Conservation (phyloP, 2,797 vertebrate genomes). For the Leucoraja ocellata region DNA sequence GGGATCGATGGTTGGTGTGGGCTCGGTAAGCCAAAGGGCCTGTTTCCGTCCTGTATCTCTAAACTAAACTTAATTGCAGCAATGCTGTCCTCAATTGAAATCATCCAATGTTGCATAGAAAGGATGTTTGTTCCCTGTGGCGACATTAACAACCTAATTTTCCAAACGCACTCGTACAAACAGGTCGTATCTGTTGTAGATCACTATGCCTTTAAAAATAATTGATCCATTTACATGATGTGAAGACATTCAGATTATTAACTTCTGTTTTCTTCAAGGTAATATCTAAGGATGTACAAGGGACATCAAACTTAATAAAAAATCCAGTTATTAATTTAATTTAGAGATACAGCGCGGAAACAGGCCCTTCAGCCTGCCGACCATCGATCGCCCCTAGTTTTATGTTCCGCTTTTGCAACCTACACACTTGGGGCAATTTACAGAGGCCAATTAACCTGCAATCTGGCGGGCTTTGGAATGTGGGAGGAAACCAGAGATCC, state of each 20-base stretch:
- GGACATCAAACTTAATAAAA: neutral
- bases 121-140: neutral
- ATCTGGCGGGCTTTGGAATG: no score
- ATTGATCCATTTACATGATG: neutral
- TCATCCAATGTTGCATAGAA: neutral
- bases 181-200: neutral
- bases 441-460: no score
- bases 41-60: no score
- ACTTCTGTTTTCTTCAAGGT: neutral
- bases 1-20: no score
- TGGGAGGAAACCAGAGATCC: no score
- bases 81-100: neutral
- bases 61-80: no score
- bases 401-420: no score
- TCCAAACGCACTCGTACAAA: neutral
- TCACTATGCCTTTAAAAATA: neutral
- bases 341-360: no score
- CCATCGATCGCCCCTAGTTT: no score
- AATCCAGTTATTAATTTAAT: neutral
- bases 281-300: neutral
- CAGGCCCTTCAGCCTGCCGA: no score
- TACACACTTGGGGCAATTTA: no score
- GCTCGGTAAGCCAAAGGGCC: no score
- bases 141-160: conserved; percentile 19
- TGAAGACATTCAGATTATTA: conserved; percentile 17